A percentile compares a stretch with the other conserved stretches of the same genome.
Evolutionary conservation across 1,140 invertebrate species (phyloP).

Genomic region (Argopecten irradians): DNA sequence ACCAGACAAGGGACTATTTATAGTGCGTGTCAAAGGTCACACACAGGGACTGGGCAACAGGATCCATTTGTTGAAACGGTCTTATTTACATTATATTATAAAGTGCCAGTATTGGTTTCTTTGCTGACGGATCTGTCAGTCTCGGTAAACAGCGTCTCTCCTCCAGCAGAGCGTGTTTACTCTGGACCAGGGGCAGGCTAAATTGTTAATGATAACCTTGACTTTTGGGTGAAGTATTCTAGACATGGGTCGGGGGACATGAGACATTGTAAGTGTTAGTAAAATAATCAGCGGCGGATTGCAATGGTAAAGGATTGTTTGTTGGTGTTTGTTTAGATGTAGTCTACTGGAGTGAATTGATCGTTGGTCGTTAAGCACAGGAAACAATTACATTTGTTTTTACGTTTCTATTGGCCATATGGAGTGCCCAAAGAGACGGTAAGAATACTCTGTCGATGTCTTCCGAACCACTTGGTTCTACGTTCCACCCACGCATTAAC

Average conservation of each 20-base stretch:
- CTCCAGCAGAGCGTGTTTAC: neutral
- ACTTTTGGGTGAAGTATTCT: neutral
- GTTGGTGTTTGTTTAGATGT: neutral
- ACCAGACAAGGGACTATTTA: neutral
- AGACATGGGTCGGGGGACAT: neutral
- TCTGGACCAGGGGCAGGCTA: neutral
- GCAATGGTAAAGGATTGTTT: neutral
- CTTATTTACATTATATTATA: conserved; percentile 19
- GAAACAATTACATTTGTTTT: conserved; percentile 19
- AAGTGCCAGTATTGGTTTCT: neutral
- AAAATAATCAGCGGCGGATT: neutral
- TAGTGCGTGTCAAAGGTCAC: neutral
- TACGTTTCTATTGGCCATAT: neutral
- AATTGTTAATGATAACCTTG: conserved; percentile 12
- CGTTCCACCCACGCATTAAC: neutral
- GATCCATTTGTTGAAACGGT: conserved; percentile 7
- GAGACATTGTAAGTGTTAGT: neutral
- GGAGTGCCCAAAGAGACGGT: neutral
- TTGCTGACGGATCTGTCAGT: neutral
- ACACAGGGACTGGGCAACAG: conserved; percentile 12
- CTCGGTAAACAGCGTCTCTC: neutral
- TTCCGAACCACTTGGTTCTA: neutral
- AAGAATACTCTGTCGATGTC: neutral
- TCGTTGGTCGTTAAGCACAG: neutral
- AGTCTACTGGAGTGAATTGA: neutral